Evolutionary conservation across 2,888 invertebrate species (phyloP), one percentile per base, ranked within the genome.

Genomic region (Isoperla grammatica): DNA sequence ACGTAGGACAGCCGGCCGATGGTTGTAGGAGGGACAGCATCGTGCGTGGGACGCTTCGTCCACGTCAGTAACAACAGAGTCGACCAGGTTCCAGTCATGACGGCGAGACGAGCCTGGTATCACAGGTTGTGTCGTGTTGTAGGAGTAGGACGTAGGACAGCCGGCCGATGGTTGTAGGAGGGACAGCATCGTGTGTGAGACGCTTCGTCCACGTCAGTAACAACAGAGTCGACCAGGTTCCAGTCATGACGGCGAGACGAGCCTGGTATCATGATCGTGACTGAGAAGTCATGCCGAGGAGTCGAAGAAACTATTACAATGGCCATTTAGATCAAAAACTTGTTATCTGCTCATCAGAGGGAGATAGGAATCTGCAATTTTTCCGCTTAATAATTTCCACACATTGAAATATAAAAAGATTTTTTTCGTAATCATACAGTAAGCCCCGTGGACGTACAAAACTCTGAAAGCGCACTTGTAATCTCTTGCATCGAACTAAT

Each of bases 401-500:
- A 39, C 53, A 39, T 37, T 19, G 17, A 15, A 35, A 17, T 2
- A 53, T 39, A 53, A 53, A 35, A 53, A 37, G 37, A 39, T 39
- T 17, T 53, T 19, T 35, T 19, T 37, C 53, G n/a, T 53, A 53
- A 53, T 53, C 53, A 53, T 53, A 53, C 37, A 37, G 53, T 22
- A 53, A 35, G 53, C 37, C 39, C 39, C 17, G 53, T 53, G 37
- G 37, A 37, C 37, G 15, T 39, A 29, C 5, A 29, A 29, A 29
- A 29, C 5, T 29, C 29, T 6, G 29, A 29, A 29, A 4, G 29
- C 29, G 29, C 29, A 53, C 53, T 53, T 53, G 53, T 53, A 53
- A 53, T 53, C 53, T 53, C 37, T 39, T 53, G 37, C 35, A 53
- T 53, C 53, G 53, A 39, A 53, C 39, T 53, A 53, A 53, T 53